Conservation (phyloP, 2,797 vertebrate species). For the Clarias pachynema region DNA sequence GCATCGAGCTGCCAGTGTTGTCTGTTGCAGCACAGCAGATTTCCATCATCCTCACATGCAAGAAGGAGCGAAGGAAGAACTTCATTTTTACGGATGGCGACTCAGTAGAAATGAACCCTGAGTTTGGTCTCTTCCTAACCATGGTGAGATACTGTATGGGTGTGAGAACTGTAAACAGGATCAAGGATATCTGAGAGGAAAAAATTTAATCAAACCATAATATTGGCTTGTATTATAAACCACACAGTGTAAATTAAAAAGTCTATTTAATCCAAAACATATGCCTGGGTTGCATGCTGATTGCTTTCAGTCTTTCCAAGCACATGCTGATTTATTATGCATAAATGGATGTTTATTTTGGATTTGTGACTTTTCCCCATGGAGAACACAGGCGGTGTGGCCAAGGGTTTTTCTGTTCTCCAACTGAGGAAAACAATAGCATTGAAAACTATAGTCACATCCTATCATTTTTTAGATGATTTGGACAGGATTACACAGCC, state of each 20-base stretch:
- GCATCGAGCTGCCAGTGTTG: slow-evolving; percentile 92
- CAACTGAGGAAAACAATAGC: not conserved
- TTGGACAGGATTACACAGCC: not conserved
- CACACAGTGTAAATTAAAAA: not conserved
- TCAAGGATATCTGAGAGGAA: not conserved
- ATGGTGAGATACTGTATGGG: slow-evolving; percentile 84
- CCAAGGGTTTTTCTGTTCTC: slow-evolving; percentile 7
- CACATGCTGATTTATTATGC: slow-evolving; percentile 12
- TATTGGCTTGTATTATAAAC: not conserved
- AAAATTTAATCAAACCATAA: not conserved
- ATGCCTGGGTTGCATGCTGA: not conserved
- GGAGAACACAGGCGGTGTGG: not conserved
- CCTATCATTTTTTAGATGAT: not conserved
- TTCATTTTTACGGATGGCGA: slow-evolving; percentile 96
- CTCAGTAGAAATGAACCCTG: slow-evolving; percentile 90
- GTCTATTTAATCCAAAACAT: slow-evolving; percentile 7
- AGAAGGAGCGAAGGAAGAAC: slow-evolving; percentile 86
- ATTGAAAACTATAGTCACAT: not conserved
- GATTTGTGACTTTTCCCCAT: not conserved
- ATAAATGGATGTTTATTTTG: slow-evolving; percentile 29
- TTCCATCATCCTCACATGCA: slow-evolving; percentile 90
- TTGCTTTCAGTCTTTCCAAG: slow-evolving; percentile 1
- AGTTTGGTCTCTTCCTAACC: slow-evolving; percentile 96
- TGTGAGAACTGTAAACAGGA: not conserved
- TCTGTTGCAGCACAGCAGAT: slow-evolving; percentile 98